Base-by-base conservation (phyloP, 2,797 vertebrate species). In the Epinephelus awoara region DNA sequence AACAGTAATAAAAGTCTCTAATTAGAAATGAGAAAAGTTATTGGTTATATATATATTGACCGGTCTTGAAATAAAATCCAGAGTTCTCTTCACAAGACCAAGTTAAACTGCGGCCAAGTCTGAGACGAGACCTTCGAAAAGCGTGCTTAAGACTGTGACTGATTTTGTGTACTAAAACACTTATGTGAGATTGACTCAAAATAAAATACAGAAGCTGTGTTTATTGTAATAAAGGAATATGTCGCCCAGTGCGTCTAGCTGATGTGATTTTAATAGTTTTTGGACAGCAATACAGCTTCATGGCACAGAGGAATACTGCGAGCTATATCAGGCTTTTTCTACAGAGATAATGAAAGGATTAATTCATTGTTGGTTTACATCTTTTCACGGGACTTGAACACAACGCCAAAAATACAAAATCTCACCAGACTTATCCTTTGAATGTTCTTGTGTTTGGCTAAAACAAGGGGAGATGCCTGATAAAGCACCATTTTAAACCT, bases 401-500 rank as follows among this genome's bases (percentile, higher is more conserved):
- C 12, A n/a, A 67, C 49, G 42, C 52, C 3, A 18, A 57, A 25
- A 29, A 47, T 15, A 49, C 10, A 38, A 21, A 40, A 8, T 17
- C 51, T 62, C 2, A n/a, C 2, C 12, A 21, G 14, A 46, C 17
- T 2, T 15, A 14, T 54, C 25, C 21, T 65, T 67, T 69, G 61
- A 82, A 76, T 14, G 12, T 8, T 19, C 34, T 77, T 34, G 2
- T 40, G 34, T 56, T 77, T 34, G 11, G 25, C 18, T 67, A 55
- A 34, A 84, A 81, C 29, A 46, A 62, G 56, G 44, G 23, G 0
- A 59, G 27, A 59, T 19, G 74, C 1, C 18, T 10, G 52, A 72
- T 67, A n/a, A 72, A 47, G 49, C 46, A 61, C 44, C 17, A 47
- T 7, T 76, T 72, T 49, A 79, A 63, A 84, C 27, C 58, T 70